phyloP scores from a whole-genome alignment of 2,888 invertebrate genomes.

The Piscicola geometra region DNA sequence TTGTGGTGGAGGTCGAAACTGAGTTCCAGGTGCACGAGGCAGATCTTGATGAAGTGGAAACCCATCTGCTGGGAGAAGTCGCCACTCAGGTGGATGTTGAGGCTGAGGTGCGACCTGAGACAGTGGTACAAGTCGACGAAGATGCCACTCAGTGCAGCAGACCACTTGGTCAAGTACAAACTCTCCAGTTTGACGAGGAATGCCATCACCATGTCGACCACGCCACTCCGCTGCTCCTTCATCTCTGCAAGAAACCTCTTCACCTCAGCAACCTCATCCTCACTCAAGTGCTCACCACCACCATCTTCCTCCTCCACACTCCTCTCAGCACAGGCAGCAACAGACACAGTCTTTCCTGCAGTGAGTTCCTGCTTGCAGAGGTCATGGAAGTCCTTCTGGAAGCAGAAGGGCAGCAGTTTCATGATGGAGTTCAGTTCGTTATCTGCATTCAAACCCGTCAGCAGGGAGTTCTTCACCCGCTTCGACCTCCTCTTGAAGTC shows the following conservation, averaged over 20 bases:
- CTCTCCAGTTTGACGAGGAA: background rate
- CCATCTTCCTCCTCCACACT: background rate
- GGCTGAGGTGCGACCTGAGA: background rate
- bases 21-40: background rate
- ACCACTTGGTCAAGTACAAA: background rate
- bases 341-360: background rate
- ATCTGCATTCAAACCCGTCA: background rate
- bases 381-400: background rate
- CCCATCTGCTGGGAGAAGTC: background rate
- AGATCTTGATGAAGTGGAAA: background rate
- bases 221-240: background rate
- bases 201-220: background rate
- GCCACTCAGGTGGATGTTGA: slow-evolving; percentile 12
- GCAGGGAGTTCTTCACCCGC: background rate
- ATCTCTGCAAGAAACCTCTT: background rate
- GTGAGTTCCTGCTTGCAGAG: background rate
- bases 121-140: background rate
- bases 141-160: background rate
- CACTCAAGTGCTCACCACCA: background rate
- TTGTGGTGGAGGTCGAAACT: background rate
- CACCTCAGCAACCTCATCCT: background rate
- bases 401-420: slow-evolving; percentile 1
- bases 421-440: slow-evolving; percentile 6
- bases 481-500: slow-evolving; percentile 14
- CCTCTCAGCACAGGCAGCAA: background rate